Percentiles rank a stretch among this genome's conserved stretches.
These are phyloP conservation scores for Glyphotaelius pellucidus DNA, from an alignment of 2,888 invertebrate species.

Conservation along the genomic window DNA sequence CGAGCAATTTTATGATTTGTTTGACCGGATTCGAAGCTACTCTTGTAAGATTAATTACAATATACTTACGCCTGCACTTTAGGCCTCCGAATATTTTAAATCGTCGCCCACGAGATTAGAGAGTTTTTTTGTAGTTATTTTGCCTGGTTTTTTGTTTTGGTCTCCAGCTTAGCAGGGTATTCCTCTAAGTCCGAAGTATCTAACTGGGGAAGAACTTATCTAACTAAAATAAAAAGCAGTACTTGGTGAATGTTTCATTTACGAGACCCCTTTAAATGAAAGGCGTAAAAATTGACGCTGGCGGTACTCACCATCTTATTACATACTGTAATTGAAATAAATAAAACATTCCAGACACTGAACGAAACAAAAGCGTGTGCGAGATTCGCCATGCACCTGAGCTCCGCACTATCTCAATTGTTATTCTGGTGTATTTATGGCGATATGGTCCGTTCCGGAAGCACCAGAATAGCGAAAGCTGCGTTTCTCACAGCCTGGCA, in stretches of 20 bases:
- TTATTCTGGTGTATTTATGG: conserved; percentile 60
- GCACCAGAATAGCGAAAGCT: conserved; percentile 19
- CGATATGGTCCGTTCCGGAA: conserved; percentile 44
- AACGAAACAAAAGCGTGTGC: conserved; percentile 41
- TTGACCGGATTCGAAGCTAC: conserved; percentile 69
- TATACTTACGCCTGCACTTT: no score
- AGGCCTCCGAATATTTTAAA: no score
- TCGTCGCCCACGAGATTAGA: no score
- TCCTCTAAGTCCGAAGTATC: no score
- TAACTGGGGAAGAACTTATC: no score
- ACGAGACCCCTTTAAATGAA: no score
- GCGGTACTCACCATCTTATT: not conserved
- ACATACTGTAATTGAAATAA: not conserved
- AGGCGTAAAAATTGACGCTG: no score
- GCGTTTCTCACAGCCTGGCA: conserved; percentile 32
- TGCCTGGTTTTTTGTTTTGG: no score
- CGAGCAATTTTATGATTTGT: conserved; percentile 69
- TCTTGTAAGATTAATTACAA: conserved; percentile 64
- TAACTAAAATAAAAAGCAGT: no score
- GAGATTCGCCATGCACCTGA: conserved; percentile 39
- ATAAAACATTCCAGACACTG: conserved; percentile 46
- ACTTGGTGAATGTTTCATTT: no score
- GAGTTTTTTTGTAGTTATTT: no score
- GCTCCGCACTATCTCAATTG: conserved; percentile 46
- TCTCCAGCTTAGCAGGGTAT: no score